A percentile compares a stretch with the other conserved stretches of the same genome.
Conservation (phyloP, 2,113 vertebrate species). For the Prietella phreatophila region DNA sequence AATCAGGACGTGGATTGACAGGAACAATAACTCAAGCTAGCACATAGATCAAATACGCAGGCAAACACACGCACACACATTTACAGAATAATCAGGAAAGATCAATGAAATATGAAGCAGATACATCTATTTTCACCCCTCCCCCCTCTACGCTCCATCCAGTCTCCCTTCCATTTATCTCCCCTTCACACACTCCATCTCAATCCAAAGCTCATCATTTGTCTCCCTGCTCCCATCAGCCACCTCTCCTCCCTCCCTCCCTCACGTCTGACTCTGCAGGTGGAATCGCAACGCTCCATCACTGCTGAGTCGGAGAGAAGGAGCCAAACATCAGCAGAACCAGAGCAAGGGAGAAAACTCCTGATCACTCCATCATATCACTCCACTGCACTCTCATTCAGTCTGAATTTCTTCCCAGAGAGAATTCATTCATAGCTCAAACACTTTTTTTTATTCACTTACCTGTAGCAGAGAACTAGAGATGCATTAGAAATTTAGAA, state of each 20-base stretch:
- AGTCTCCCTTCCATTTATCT: slow-evolving; percentile 20
- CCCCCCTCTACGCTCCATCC: neutral
- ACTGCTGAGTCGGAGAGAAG: neutral
- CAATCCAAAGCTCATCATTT: slow-evolving; percentile 12
- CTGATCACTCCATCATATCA: neutral
- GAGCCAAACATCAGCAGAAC: slow-evolving; percentile 10
- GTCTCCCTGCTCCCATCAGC: slow-evolving; percentile 2
- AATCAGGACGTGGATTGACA: neutral
- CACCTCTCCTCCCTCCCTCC: neutral
- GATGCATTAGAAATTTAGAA: neutral
- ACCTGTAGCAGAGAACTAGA: neutral
- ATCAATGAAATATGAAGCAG: neutral
- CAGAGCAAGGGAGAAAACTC: neutral
- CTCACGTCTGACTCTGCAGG: neutral
- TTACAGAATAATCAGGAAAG: neutral
- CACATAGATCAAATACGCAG: neutral
- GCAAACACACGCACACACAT: neutral
- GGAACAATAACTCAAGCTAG: neutral
- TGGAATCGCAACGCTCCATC: slow-evolving; percentile 6
- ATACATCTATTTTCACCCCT: neutral
- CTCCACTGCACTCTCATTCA: neutral
- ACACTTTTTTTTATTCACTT: neutral
- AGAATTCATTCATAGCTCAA: neutral
- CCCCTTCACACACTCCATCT: slow-evolving; percentile 25
- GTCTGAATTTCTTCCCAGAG: neutral